Percentiles rank a stretch among this genome's conserved stretches.
These are phyloP conservation scores for Acleris sparsana DNA, from an alignment of 2,888 invertebrate genomes.

Conservation along the genomic window DNA sequence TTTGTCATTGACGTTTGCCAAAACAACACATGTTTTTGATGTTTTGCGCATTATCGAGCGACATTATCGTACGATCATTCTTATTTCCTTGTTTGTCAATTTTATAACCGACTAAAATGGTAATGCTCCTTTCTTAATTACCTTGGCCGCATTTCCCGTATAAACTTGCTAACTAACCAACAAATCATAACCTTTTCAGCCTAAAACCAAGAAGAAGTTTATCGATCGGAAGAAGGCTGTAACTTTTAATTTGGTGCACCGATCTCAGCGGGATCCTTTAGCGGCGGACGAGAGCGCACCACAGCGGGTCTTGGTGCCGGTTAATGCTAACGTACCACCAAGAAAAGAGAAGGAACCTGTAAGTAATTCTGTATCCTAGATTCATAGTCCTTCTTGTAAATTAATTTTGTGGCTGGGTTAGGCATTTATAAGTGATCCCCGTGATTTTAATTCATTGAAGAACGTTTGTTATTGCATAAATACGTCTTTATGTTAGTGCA, in stretches of 20 bases:
- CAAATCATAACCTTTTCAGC: conserved; percentile 70
- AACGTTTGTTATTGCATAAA: too few species aligned
- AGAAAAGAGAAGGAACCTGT: conserved; percentile 71
- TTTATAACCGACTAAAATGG: conserved; percentile 25
- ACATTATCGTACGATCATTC: conserved; percentile 23
- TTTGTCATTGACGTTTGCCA: conserved; percentile 47
- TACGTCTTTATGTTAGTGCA: too few species aligned
- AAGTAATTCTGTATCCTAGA: conserved; percentile 45
- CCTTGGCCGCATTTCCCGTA: too few species aligned
- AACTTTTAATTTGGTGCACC: conserved; percentile 95
- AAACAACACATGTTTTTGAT: conserved; percentile 75
- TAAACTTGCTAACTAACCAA: conserved; percentile 9
- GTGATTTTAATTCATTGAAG: too few species aligned
- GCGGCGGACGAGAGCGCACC: conserved; percentile 94
- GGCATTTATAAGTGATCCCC: too few species aligned
- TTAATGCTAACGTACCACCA: conserved; percentile 73
- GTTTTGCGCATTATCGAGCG: too few species aligned
- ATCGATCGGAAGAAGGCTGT: conserved; percentile 96
- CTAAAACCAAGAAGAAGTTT: conserved; percentile 90
- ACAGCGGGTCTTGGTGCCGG: conserved; percentile 91
- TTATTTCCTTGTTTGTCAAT: neutral
- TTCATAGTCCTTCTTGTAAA: neutral
- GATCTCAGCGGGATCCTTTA: conserved; percentile 97
- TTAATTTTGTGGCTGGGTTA: too few species aligned
- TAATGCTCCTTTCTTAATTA: conserved; percentile 1